Base-by-base conservation (phyloP, 2,113 vertebrate genomes). In the Numenius arquata region DNA sequence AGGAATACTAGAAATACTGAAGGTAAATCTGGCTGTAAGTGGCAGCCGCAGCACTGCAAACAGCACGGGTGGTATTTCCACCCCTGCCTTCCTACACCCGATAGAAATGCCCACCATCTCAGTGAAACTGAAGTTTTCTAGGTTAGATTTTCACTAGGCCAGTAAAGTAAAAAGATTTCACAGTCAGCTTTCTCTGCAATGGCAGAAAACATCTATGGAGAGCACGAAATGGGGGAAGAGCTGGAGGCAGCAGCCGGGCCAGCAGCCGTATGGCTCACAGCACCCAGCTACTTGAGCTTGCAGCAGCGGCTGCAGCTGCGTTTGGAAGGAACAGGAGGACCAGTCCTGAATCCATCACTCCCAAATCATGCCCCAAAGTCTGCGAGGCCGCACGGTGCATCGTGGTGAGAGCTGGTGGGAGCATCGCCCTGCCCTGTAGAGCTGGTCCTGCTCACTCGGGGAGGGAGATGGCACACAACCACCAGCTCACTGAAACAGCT, bases 181-280 rank as follows among this genome's bases (percentile, higher is more conserved):
- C 45, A 41, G 43, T 15, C 14, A 61, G 66, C 40, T 88, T 85
- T 81, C 61, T 85, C 45, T 56, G 61, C 55, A 82, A 76, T 38
- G 41, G 71, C 32, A 55, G n/a, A 45, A 68, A 56, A 38, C 26
- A 16, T 45, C 34, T 59, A 45, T 17, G 67, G n/a, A 41, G 32
- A 6, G 27, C n/a, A 58, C 4, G 8, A 26, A 81, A 59, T 0
- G 1, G 47, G 55, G 55, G 48, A 53, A 63, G 73, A 88, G 27
- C 59, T n/a, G 59, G 30, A 80, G 38, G 61, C 67, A 83, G 61
- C 53, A 22, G 23, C 40, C 0, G 47, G 68, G 27, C 36, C 13
- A 8, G 41, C 67, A 72, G 58, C 48, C 0, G 0, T 12, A 3
- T 3, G 47, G 38, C 15, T 72, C 0, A 0, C 34, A 72, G 72